Base-by-base conservation (phyloP, 2,888 invertebrate species). In the Netelia melanura region DNA sequence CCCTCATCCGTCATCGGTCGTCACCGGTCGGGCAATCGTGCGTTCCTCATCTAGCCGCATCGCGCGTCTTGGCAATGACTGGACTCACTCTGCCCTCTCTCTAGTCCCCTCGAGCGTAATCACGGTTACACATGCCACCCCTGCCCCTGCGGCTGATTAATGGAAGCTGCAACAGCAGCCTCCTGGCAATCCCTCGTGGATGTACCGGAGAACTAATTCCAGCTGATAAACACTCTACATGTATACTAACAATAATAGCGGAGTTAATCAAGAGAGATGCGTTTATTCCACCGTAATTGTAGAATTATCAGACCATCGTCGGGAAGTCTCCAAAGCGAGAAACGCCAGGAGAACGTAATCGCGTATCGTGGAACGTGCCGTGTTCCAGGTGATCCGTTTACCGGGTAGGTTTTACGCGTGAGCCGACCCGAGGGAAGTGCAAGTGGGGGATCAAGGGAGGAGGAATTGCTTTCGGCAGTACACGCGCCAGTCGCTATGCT, bases 1-100 rank as follows among this genome's bases (percentile, higher is more conserved):
- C 87, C 87, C 87, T 91, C 91, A 90, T 90, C 88, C 89, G 89
- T 91, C 91, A 90, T 90, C 90, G 86, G 83, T 88, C 87, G 85
- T 83, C 86, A 81, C 83, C 84, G 61, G 81, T 87, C 87, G 85
- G 85, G 87, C 89, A 90, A 89, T 90, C 88, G 84, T 83, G 76
- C 67, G 68, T 76, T 71, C 48, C 75, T 85, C 75, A 79, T 78
- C 81, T 85, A 81, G 78, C 54, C 44, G 30, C 38, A 9, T 56
- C 17, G 14, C 44, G 21, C 48, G 25, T 17, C 64, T 68, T 30
- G 78, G 48, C 62, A 48, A 61, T 17, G 54, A 56, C 61, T 67
- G 9, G 58, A 6, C 48, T 54, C 54, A 17, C 43, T 21, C 54
- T 64, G 30, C 43, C 43, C 62, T 70, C 75, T 71, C 25, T 76